Evolutionary conservation across 2,113 vertebrate species (phyloP).

Genomic region (Chamaetylas fuelleborni): DNA sequence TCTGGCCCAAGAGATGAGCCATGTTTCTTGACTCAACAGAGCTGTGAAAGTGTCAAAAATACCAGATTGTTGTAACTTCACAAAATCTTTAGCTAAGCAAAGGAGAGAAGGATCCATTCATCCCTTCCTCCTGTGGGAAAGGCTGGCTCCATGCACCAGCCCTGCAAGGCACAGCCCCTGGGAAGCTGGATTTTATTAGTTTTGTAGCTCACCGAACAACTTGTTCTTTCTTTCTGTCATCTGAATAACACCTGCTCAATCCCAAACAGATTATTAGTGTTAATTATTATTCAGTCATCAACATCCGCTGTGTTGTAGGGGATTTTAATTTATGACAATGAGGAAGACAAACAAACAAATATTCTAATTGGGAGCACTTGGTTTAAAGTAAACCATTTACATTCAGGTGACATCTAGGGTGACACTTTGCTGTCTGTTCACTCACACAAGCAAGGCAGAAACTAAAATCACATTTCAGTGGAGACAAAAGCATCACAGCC

Average conservation of each 20-base stretch:
- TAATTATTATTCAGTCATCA: slow-evolving; percentile 52
- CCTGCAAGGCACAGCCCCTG: not conserved
- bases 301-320: slow-evolving; percentile 18
- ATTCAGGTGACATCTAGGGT: slow-evolving; percentile 1
- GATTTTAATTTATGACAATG: slow-evolving; percentile 56
- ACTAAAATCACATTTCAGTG: rapidly evolving
- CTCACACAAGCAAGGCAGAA: not conserved
- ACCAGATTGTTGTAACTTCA: not conserved
- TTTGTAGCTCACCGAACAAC: not conserved
- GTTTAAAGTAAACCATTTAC: slow-evolving; percentile 24
- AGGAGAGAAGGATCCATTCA: not conserved
- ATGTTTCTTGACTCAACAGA: not conserved
- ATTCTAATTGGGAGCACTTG: slow-evolving; percentile 10
- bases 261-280: slow-evolving; percentile 36
- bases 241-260: slow-evolving; percentile 34
- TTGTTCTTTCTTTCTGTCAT: not conserved
- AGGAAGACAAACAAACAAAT: slow-evolving; percentile 57
- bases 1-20: not conserved
- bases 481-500: not conserved
- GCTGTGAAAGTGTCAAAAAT: not conserved
- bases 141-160: not conserved
- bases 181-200: not conserved
- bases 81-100: not conserved
- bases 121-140: not conserved
- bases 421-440: not conserved